Evolutionary conservation across 2,113 vertebrate genomes (phyloP), one percentile per base, ranked within the genome.

Genomic region (Plectropomus leopardus): DNA sequence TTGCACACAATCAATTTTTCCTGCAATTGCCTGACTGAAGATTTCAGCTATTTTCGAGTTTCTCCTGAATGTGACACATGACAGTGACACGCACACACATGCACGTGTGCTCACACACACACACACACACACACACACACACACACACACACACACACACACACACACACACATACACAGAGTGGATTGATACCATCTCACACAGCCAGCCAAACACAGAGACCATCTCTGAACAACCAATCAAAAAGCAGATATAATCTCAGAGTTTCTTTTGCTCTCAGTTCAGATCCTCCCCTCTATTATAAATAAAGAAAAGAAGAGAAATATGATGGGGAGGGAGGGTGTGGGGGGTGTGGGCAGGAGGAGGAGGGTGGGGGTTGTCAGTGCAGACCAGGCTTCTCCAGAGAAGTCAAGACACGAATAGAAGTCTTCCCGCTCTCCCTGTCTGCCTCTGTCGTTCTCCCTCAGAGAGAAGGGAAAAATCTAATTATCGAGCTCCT

Each of bases 401-500:
- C 77, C 68, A 57, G 79, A 85, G 88, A 73, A 88, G 88, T 91
- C 88, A 80, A 86, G 87, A 83, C 81, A 86, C 66, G 57, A 86
- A 92, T 92, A 86, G 65, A 90, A 88, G 87, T 88, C 89, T 83
- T 91, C 84, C 72, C 65, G 58, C 78, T 87, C 76, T 80, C 85
- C 80, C 84, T 81, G 86, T 89, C 87, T 87, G 83, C 63, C 78
- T 89, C 53, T 60, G 77, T 70, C 70, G 59, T 84, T 89, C 80
- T 88, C 92, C 91, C 92, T 91, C 68, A 45, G 89, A 90, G 85
- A 82, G 84, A 80, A 74, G 64, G 72, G 82, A 87, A 90, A 92
- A 90, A 93, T 92, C 93, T 92, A 94, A 94, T 95, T 94, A 94
- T 93, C 88, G 76, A 92, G 86, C 85, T 90, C 91, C 91, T 92